These are phyloP conservation scores for Nothoprocta pentlandii DNA, from an alignment of 2,113 vertebrate genomes.

Conservation along the genomic window DNA sequence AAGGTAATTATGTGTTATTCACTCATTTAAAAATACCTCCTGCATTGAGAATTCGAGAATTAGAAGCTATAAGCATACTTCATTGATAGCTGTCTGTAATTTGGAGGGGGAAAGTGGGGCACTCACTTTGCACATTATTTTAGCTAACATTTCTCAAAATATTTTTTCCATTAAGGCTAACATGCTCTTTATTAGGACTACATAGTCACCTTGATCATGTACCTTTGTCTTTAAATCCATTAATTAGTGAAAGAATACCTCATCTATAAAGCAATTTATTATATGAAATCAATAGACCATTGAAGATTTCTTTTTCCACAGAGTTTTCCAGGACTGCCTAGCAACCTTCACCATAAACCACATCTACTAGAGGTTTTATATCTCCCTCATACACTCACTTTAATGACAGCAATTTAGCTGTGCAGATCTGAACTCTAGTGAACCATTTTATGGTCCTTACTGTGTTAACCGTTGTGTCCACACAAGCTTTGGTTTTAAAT, in stretches of 20 bases:
- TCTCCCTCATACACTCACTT: neutral
- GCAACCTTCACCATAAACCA: neutral
- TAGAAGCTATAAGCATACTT: neutral
- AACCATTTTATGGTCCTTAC: neutral
- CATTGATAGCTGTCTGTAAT: neutral
- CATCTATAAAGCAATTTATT: conserved; percentile 8
- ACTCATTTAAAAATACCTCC: neutral
- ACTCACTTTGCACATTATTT: neutral
- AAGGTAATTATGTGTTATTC: neutral
- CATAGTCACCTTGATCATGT: neutral
- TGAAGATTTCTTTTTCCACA: conserved; percentile 43
- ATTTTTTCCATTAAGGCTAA: neutral
- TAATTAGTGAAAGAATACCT: conserved; percentile 42
- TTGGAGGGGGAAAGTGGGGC: neutral
- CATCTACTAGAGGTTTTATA: conserved; percentile 9
- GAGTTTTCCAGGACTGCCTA: conserved; percentile 29
- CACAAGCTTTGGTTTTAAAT: neutral
- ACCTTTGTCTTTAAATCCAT: neutral
- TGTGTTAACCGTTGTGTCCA: neutral
- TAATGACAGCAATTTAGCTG: conserved; percentile 49
- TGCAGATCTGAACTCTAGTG: conserved; percentile 36
- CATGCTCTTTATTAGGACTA: neutral
- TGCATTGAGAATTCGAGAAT: neutral
- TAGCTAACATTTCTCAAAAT: neutral
- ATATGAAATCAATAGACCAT: conserved; percentile 32